Conservation (phyloP, 2,113 vertebrate species). For the Heterotis niloticus region DNA sequence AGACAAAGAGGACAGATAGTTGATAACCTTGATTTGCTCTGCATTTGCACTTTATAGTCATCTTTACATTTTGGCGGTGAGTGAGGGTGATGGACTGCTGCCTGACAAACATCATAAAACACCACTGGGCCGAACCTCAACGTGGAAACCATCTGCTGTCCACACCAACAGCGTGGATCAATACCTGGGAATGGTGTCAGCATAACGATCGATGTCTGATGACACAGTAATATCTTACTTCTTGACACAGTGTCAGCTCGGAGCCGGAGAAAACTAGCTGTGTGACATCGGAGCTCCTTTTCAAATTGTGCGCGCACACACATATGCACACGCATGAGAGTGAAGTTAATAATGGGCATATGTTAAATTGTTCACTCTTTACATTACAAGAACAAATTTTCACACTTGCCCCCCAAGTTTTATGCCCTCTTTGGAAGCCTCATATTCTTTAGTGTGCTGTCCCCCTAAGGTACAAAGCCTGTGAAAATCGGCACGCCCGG, state of each 20-base stretch:
- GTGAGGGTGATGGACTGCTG: constrained; percentile 27
- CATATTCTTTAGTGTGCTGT: neutral
- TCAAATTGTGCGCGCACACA: neutral
- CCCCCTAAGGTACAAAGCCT: neutral
- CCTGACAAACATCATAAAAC: constrained; percentile 51
- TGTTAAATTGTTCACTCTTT: neutral
- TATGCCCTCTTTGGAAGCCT: no score
- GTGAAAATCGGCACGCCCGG: neutral
- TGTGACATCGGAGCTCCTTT: neutral
- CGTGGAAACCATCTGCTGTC: constrained; percentile 54
- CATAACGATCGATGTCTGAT: constrained; percentile 55
- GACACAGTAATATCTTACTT: constrained; percentile 62
- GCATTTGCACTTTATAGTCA: neutral
- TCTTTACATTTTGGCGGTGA: neutral
- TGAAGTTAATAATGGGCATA: neutral
- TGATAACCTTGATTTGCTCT: neutral
- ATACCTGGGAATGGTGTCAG: constrained; percentile 47
- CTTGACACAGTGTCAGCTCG: constrained; percentile 47
- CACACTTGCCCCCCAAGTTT: no score
- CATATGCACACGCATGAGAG: neutral
- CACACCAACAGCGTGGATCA: constrained; percentile 48
- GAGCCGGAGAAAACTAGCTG: constrained; percentile 17
- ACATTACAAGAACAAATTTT: no score
- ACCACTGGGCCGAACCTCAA: constrained; percentile 39
- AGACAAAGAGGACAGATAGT: no score